phyloP scores from a whole-genome alignment of 1,140 invertebrate genomes.

The Papilio dardanus region DNA sequence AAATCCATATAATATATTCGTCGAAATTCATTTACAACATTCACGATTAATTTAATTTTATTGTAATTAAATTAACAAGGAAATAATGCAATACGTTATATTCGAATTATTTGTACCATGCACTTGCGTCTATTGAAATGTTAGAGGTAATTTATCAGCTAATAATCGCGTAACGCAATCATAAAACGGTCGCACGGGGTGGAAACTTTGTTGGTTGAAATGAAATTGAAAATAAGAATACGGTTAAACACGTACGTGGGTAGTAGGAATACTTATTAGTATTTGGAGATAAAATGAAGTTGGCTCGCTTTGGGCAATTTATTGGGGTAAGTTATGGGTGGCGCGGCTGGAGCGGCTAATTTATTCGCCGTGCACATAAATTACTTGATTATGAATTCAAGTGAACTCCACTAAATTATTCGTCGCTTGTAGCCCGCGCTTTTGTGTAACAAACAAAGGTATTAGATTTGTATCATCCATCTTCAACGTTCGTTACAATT shows the following conservation, averaged over 20 bases:
- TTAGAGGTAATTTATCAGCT: constrained; percentile 52
- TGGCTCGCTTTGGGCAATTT: constrained; percentile 80
- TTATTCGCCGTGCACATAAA: constrained; percentile 82
- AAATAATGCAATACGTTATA: constrained; percentile 45
- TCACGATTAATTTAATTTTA: neutral
- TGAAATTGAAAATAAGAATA: constrained; percentile 70
- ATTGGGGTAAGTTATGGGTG: constrained; percentile 81
- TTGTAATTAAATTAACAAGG: neutral
- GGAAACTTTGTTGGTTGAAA: constrained; percentile 61
- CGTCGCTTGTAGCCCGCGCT: constrained; percentile 76
- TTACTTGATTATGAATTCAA: constrained; percentile 83
- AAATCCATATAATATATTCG: neutral
- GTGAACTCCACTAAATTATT: constrained; percentile 78
- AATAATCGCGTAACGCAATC: constrained; percentile 68
- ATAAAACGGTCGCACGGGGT: constrained; percentile 69
- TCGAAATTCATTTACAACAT: neutral
- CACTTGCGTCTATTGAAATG: constrained; percentile 46
- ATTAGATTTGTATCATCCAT: constrained; percentile 60
- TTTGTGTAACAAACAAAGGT: constrained; percentile 75
- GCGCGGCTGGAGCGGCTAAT: constrained; percentile 78
- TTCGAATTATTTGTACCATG: constrained; percentile 46
- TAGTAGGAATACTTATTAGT: constrained; percentile 78
- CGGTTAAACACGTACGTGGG: constrained; percentile 62
- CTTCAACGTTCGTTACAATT: constrained; percentile 43
- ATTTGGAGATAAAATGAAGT: constrained; percentile 81